Base-by-base conservation (phyloP, 2,113 vertebrate genomes). In the Plotosus lineatus region DNA sequence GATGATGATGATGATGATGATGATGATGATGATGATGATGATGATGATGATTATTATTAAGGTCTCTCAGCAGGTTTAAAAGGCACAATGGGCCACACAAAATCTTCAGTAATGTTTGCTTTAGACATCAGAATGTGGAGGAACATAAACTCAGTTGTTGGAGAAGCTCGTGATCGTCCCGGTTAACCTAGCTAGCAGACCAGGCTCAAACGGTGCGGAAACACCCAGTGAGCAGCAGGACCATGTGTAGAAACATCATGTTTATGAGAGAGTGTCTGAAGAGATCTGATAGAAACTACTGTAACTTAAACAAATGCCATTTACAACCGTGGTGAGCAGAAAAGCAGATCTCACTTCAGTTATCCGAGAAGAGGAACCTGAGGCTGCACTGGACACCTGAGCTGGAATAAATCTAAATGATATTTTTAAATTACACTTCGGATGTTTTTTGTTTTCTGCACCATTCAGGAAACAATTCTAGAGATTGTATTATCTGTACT, bases 1-100 rank as follows among this genome's bases (percentile, higher is more conserved):
- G 8, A n/a, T n/a, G 85, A 96, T 95, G 89, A 85, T 95, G 1
- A 89, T 98, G 80, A 87, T 99, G 56, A 96, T 97, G 98, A 91
- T 23, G 93, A 9, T 80, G 38, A 28, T 21, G 61, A 65, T 65
- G 31, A 65, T 38, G 61, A 38, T 66, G 63, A 51, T 51, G 6
- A 51, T 51, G 6, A 51, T 51, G 6, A 51, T 17, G 50, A 51
- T 51, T 14, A 19, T 63, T 17, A 38, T 38, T 1, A 23, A 7
- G 38, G 38, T 42, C 26, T 42, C 36, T 40, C 19, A 60, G 56
- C 33, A 61, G 31, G 58, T 61, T 61, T 8, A 61, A 1, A 33
- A 21, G 33, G 61, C 23, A 36, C 33, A 63, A 10, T 28, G 56
- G 31, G 56, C n/a, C 12, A 11, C 26, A 28, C 26, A 31, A 58